Percentiles rank a stretch among this genome's conserved stretches.
Conservation (phyloP, 2,888 invertebrate species). For the Harpagoxenus sublaevis region DNA sequence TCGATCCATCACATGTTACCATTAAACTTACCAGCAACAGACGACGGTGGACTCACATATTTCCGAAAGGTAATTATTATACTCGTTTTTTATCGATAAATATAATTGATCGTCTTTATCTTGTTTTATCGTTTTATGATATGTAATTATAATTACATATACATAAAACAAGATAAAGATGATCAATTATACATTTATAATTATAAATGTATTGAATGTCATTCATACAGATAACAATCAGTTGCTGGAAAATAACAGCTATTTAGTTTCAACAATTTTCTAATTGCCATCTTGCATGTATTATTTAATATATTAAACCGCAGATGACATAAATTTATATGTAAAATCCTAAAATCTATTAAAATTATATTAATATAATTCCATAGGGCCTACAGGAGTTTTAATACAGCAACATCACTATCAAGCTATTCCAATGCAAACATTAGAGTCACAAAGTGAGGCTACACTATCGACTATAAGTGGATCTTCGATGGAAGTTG, state of each 20-base stretch:
- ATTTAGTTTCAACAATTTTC: background rate
- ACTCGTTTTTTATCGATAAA: constrained; percentile 23
- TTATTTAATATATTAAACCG: background rate
- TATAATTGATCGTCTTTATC: background rate
- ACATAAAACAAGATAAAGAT: too few species aligned
- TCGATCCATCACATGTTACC: constrained; percentile 98
- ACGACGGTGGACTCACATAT: constrained; percentile 99
- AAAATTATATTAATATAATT: constrained; percentile 21
- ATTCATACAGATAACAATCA: background rate
- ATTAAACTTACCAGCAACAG: constrained; percentile 98
- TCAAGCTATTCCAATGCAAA: constrained; percentile 92
- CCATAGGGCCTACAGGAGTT: constrained; percentile 94
- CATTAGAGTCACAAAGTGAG: constrained; percentile 82
- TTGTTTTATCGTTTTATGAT: background rate
- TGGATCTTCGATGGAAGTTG: constrained; percentile 80
- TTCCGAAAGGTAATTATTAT: constrained; percentile 92
- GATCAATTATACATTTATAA: background rate
- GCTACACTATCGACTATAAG: constrained; percentile 81
- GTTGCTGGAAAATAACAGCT: background rate
- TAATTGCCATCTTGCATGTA: background rate
- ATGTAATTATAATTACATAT: background rate
- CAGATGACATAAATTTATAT: constrained; percentile 1
- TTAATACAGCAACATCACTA: constrained; percentile 97
- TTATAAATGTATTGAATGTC: background rate
- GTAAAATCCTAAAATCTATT: background rate